phyloP scores from a whole-genome alignment of 2,113 vertebrate genomes.

The Pungitius pungitius region DNA sequence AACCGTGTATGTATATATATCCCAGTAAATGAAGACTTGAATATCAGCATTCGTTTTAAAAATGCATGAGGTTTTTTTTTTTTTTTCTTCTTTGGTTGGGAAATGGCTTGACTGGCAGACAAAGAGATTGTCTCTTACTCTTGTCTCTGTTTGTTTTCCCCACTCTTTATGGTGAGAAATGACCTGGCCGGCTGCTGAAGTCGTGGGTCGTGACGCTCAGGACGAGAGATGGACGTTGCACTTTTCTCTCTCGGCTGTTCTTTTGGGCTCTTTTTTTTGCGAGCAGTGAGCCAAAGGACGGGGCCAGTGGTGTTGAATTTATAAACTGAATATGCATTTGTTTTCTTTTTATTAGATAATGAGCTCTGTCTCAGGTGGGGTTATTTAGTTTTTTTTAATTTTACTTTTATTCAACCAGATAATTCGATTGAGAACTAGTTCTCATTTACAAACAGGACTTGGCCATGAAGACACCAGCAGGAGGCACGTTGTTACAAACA shows the following conservation, averaged over 20 bases:
- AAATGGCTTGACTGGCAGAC: conserved; percentile 30
- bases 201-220: conserved; percentile 18
- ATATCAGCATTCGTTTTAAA: conserved; percentile 7
- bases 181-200: too few relatives aligned
- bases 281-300: conserved; percentile 42
- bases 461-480: too few relatives aligned
- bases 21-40: not conserved
- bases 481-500: too few relatives aligned
- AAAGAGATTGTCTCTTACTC: not conserved
- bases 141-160: not conserved
- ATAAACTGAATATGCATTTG: conserved; percentile 1
- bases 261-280: conserved; percentile 40
- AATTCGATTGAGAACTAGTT: too few relatives aligned
- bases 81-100: conserved; percentile 25
- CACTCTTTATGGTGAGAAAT: too few relatives aligned
- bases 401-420: too few relatives aligned
- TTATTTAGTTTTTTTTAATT: too few relatives aligned
- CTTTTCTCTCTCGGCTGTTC: conserved; percentile 45
- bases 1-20: not conserved
- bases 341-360: too few relatives aligned
- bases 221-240: conserved; percentile 55
- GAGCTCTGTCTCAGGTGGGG: too few relatives aligned
- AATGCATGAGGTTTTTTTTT: conserved; percentile 19
- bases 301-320: conserved; percentile 20
- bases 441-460: too few relatives aligned